These are phyloP conservation scores for Sinella curviseta DNA, from an alignment of 1,140 invertebrate genomes.

Conservation along the genomic window DNA sequence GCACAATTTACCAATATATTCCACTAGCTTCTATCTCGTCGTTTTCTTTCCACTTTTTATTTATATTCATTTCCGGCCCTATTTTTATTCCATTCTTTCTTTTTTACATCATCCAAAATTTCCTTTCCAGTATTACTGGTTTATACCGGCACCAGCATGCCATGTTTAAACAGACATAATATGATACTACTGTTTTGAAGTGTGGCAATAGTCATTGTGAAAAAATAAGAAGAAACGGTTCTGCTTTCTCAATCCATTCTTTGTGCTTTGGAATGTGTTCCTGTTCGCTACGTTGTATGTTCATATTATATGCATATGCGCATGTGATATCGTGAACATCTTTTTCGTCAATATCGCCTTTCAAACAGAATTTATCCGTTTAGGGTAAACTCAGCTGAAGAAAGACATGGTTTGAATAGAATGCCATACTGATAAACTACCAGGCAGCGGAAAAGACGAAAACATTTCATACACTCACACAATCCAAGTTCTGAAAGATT, in stretches of 20 bases:
- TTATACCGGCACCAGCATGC: neutral
- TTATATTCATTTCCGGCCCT: slow-evolving; percentile 3
- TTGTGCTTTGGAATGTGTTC: neutral
- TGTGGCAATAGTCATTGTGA: no score
- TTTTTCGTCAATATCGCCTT: neutral
- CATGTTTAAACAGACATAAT: no score
- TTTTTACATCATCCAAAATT: neutral
- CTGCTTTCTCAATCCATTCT: neutral
- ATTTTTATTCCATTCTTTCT: neutral
- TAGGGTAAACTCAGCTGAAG: neutral
- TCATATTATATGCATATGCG: no score
- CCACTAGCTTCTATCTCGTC: no score
- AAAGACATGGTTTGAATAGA: no score
- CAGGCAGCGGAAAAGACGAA: no score
- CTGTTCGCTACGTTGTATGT: neutral
- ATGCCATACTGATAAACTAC: no score
- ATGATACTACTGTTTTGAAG: neutral
- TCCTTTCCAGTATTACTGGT: neutral
- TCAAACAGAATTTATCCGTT: neutral
- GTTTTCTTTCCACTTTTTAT: slow-evolving; percentile 1
- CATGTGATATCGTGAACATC: no score
- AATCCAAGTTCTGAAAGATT: no score
- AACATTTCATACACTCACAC: no score
- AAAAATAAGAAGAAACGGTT: neutral
- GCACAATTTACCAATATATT: neutral